Percentiles rank a stretch among this genome's conserved stretches.
Evolutionary conservation across 2,888 invertebrate species (phyloP).

Genomic region (Pheosia gnoma): DNA sequence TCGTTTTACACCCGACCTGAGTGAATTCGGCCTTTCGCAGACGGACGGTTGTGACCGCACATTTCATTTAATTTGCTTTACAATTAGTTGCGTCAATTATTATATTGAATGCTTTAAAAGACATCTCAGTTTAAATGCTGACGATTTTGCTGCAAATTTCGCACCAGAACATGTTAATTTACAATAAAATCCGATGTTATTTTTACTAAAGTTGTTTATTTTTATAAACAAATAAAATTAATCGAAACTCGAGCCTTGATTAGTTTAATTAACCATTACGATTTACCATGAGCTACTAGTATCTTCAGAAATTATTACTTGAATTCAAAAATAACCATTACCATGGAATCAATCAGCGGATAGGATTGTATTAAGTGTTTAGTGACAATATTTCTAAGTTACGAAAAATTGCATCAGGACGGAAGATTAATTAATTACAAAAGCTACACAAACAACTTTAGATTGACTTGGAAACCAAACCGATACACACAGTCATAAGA

Average conservation of each 20-base stretch:
- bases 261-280: no score
- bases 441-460: slow-evolving; percentile 25
- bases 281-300: no score
- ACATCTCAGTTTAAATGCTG: background rate
- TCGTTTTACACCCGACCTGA: slow-evolving; percentile 36
- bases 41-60: slow-evolving; percentile 62
- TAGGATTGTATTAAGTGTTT: no score
- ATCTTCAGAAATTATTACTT: no score
- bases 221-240: no score
- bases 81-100: slow-evolving; percentile 28
- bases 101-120: slow-evolving; percentile 18
- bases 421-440: slow-evolving; percentile 53
- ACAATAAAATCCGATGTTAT: no score
- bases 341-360: no score
- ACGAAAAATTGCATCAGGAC: slow-evolving; percentile 47
- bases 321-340: no score
- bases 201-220: no score
- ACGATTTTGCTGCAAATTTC: no score
- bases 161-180: no score
- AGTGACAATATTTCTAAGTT: slow-evolving; percentile 25
- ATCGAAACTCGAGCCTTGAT: no score
- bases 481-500: slow-evolving; percentile 12
- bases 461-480: slow-evolving; percentile 16
- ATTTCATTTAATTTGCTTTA: slow-evolving; percentile 44
- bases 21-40: slow-evolving; percentile 53